These are phyloP conservation scores for Pteromalus puparum DNA, from an alignment of 1,140 invertebrate genomes.

Conservation along the genomic window DNA sequence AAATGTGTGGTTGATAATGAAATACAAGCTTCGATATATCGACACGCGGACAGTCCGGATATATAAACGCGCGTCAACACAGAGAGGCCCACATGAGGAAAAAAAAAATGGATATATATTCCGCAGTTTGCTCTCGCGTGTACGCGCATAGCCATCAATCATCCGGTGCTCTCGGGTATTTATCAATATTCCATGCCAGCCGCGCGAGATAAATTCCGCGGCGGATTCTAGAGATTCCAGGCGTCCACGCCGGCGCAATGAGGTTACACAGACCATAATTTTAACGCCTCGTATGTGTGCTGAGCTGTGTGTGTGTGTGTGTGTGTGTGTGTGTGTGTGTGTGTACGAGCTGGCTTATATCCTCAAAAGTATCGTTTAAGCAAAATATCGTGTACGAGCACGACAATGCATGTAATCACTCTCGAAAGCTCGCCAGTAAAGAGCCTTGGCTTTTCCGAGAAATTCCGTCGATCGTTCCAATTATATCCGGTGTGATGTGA, in stretches of 20 bases:
- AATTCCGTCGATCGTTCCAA: constrained; percentile 34
- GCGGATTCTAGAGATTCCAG: constrained; percentile 37
- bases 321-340: background rate
- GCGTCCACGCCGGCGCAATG: background rate
- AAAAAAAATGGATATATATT: constrained; percentile 14
- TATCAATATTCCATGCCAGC: constrained; percentile 37
- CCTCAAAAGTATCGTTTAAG: constrained; percentile 21
- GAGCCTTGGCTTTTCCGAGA: constrained; percentile 23
- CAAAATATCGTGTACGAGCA: no score
- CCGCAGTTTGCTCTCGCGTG: background rate
- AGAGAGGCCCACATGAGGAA: background rate
- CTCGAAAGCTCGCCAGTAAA: background rate
- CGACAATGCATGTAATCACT: background rate
- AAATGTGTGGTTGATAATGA: no score
- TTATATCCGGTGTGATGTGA: constrained; percentile 34
- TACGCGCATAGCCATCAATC: constrained; percentile 23
- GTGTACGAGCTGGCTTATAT: background rate
- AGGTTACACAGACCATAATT: constrained; percentile 41
- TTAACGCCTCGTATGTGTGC: background rate
- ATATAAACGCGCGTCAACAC: no score
- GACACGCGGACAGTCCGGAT: no score
- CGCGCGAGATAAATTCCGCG: constrained; percentile 34
- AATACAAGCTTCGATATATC: no score
- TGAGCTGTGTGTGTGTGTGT: background rate
- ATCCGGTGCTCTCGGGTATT: constrained; percentile 22